Evolutionary conservation across 2,888 invertebrate genomes (phyloP).

Genomic region (Erebia palarica): DNA sequence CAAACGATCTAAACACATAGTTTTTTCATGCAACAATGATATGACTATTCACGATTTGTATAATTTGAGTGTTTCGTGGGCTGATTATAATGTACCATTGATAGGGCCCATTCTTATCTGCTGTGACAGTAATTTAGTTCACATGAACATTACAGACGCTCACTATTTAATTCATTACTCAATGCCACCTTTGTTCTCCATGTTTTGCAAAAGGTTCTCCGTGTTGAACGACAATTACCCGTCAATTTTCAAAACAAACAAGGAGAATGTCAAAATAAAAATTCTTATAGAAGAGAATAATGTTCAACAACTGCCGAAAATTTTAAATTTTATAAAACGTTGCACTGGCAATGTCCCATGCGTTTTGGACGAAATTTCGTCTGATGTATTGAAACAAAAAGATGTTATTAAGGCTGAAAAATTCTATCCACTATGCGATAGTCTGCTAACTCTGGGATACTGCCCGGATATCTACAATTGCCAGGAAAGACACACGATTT

Average conservation of each 20-base stretch:
- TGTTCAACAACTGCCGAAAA: constrained; percentile 82
- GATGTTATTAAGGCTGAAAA: constrained; percentile 70
- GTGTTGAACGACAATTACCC: constrained; percentile 84
- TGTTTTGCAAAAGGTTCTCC: constrained; percentile 87
- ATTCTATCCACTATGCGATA: constrained; percentile 81
- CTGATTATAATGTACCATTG: constrained; percentile 64
- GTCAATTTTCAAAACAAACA: constrained; percentile 59
- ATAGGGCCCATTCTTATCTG: constrained; percentile 83
- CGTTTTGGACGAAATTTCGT: constrained; percentile 57
- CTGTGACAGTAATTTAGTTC: constrained; percentile 85
- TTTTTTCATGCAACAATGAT: constrained; percentile 60
- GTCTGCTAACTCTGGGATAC: constrained; percentile 84
- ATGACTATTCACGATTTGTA: constrained; percentile 69
- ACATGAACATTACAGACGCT: constrained; percentile 85
- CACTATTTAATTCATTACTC: constrained; percentile 88
- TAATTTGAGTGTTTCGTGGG: constrained; percentile 65
- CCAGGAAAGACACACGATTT: constrained; percentile 82
- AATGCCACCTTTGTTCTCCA: constrained; percentile 84
- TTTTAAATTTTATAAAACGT: constrained; percentile 82
- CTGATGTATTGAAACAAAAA: constrained; percentile 58
- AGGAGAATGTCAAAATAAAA: constrained; percentile 64
- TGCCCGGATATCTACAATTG: constrained; percentile 84
- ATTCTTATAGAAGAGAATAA: constrained; percentile 84
- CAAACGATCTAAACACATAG: constrained; percentile 47
- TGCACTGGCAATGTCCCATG: constrained; percentile 66